These are phyloP conservation scores for Castor canadensis DNA, from an alignment of 2,113 vertebrate species.

Conservation along the genomic window DNA sequence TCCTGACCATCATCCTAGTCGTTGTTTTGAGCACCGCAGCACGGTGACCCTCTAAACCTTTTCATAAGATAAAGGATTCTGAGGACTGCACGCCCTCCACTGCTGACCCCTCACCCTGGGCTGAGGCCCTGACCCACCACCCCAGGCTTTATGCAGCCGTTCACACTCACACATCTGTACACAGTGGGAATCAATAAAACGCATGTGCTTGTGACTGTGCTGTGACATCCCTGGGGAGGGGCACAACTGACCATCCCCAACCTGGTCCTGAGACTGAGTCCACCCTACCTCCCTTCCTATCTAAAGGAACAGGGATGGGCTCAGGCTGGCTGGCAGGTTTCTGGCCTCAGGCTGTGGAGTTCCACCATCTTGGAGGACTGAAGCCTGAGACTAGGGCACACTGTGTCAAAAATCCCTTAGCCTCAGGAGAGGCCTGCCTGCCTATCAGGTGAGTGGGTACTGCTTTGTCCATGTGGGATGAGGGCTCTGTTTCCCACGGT, in stretches of 20 bases:
- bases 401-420: not conserved
- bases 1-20: not conserved
- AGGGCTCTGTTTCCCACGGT: not conserved
- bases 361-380: no score
- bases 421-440: not conserved
- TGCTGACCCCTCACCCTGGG: not conserved
- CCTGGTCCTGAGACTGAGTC: no score
- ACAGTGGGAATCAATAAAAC: not conserved
- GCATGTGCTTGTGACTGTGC: not conserved
- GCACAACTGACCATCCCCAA: no score
- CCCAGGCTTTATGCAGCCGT: not conserved
- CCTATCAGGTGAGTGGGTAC: not conserved
- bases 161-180: no score
- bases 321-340: not conserved
- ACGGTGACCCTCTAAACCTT: fast-evolving
- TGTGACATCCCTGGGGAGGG: not conserved
- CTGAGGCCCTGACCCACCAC: no score
- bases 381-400: no score
- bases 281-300: no score
- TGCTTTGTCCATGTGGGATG: not conserved
- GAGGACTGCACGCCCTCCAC: not conserved
- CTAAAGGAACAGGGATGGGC: no score
- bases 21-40: fast-evolving
- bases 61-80: not conserved
- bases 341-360: not conserved